These are phyloP conservation scores for Sycophaga agraensis DNA, from an alignment of 1,140 invertebrate species.

Conservation along the genomic window DNA sequence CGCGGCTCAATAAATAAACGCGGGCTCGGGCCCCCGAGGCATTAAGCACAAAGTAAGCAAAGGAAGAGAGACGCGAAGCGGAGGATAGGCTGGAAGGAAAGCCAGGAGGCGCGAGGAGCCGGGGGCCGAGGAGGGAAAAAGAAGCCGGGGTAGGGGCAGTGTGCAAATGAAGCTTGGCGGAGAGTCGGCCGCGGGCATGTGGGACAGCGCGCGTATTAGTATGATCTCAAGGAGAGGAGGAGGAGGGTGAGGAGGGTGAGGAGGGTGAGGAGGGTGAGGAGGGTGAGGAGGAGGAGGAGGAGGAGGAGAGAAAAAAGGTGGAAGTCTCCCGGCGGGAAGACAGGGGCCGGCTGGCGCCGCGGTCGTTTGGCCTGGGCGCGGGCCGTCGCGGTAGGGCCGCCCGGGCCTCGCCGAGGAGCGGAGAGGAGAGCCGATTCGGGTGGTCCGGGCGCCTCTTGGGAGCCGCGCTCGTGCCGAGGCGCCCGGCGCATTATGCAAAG, in stretches of 20 bases:
- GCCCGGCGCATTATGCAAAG: too few relatives aligned
- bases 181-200: not conserved
- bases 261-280: too few relatives aligned
- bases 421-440: too few relatives aligned
- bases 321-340: not conserved
- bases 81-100: not conserved
- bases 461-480: too few relatives aligned
- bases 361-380: not conserved
- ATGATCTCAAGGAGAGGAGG: not conserved
- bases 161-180: slow-evolving; percentile 20
- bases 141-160: slow-evolving; percentile 6
- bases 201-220: not conserved
- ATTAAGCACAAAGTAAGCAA: slow-evolving; percentile 14
- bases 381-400: not conserved
- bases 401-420: not conserved
- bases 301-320: not conserved
- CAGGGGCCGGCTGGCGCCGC: not conserved
- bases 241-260: too few relatives aligned
- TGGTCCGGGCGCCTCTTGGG: too few relatives aligned
- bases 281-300: too few relatives aligned
- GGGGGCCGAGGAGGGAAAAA: not conserved
- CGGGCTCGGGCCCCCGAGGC: too few relatives aligned
- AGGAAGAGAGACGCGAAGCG: slow-evolving; percentile 13
- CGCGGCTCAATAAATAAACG: slow-evolving; percentile 19
- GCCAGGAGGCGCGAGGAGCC: too few relatives aligned